Percentiles rank a stretch among this genome's conserved stretches.
Conservation (phyloP, 2,888 invertebrate species). For the Microctonus aethiopoides region DNA sequence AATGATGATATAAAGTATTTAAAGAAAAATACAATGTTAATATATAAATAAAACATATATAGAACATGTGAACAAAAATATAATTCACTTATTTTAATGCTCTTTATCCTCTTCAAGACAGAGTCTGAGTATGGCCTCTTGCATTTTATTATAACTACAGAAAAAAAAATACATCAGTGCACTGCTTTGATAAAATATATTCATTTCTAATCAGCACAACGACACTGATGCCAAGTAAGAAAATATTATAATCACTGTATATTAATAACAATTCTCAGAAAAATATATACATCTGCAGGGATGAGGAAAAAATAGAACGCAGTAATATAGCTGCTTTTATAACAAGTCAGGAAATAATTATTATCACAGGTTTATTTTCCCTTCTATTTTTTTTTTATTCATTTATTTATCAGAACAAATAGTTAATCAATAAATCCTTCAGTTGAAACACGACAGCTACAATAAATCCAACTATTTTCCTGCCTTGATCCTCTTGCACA, state of each 20-base stretch:
- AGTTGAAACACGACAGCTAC: constrained; percentile 10
- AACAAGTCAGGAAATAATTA: not conserved
- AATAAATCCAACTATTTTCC: not conserved
- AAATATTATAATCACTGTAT: not conserved
- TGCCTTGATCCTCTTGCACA: no score
- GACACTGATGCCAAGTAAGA: not conserved
- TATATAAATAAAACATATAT: no score
- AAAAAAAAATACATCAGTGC: not conserved
- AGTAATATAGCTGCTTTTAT: not conserved
- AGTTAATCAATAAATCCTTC: not conserved
- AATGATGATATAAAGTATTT: no score
- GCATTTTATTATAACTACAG: not conserved
- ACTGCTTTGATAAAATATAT: not conserved
- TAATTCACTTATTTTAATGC: constrained; percentile 3
- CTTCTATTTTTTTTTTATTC: not conserved
- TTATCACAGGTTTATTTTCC: not conserved
- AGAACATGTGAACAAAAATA: not conserved
- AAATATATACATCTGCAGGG: constrained; percentile 1
- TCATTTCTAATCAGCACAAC: constrained; percentile 9
- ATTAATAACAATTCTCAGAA: constrained; percentile 12
- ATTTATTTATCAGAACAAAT: not conserved
- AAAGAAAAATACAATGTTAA: no score
- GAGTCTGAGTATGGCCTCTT: not conserved
- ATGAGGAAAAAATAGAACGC: constrained; percentile 13
- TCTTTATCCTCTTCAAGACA: not conserved